phyloP scores from a whole-genome alignment of 2,888 invertebrate genomes.

The Hylaea fasciaria region DNA sequence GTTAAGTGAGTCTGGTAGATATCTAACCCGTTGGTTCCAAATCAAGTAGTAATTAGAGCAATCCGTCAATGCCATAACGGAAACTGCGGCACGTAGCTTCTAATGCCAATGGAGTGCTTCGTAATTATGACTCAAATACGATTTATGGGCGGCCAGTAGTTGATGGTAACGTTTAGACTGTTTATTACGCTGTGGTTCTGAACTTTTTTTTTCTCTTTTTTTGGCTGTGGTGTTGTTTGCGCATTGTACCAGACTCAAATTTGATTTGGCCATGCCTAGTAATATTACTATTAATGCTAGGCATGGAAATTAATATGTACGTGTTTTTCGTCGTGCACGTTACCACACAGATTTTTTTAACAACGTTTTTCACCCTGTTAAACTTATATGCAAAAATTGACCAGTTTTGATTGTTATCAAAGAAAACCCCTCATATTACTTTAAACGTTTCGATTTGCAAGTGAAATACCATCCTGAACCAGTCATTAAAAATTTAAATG shows the following conservation, averaged over 20 bases:
- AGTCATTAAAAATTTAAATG: slow-evolving; percentile 21
- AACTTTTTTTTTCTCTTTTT: too few species aligned
- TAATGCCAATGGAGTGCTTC: slow-evolving; percentile 7
- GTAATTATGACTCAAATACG: slow-evolving; percentile 18
- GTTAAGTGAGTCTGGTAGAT: too few species aligned
- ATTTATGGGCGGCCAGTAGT: slow-evolving; percentile 12
- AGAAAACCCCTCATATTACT: background rate
- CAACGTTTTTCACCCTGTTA: too few species aligned
- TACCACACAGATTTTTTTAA: too few species aligned
- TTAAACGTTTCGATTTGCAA: background rate
- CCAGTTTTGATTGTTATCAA: too few species aligned
- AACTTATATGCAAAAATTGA: too few species aligned
- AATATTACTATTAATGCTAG: too few species aligned
- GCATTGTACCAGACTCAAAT: too few species aligned
- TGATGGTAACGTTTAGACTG: slow-evolving; percentile 2
- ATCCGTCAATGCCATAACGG: slow-evolving; percentile 18
- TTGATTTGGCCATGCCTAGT: too few species aligned
- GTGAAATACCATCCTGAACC: slow-evolving; percentile 15
- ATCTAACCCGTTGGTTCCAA: background rate
- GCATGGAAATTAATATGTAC: too few species aligned
- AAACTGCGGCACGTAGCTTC: slow-evolving; percentile 4
- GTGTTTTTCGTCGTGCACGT: too few species aligned
- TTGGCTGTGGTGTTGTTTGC: too few species aligned
- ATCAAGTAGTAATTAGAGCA: slow-evolving; percentile 1
- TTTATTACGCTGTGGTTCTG: background rate